phyloP scores from a whole-genome alignment of 2,797 vertebrate genomes.

The Mormyrops boulengeri region DNA sequence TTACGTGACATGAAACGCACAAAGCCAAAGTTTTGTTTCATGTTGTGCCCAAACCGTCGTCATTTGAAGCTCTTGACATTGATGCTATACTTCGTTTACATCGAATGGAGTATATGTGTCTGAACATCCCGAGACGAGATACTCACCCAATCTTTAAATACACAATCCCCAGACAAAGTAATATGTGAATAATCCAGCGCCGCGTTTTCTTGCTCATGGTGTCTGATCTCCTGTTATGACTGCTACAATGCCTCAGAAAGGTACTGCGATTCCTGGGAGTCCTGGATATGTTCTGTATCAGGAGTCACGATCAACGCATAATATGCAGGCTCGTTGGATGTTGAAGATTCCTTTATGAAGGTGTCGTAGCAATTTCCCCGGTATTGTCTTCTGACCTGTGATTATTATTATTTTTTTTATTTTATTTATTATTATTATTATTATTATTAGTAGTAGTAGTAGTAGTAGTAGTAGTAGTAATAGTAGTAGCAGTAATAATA shows the following conservation, averaged over 20 bases:
- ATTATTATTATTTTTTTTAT: not conserved
- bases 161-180: constrained; percentile 90
- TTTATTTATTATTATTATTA: not conserved
- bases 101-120: not conserved
- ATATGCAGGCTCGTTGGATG: not conserved
- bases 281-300: constrained; percentile 38
- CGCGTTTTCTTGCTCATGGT: constrained; percentile 92
- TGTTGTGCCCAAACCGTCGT: not conserved
- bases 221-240: constrained; percentile 57
- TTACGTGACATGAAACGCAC: not conserved
- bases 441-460: constrained; percentile 35
- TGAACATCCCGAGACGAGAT: constrained; percentile 20
- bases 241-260: constrained; percentile 35
- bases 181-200: constrained; percentile 91
- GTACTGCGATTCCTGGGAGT: constrained; percentile 42
- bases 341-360: not conserved
- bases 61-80: not conserved
- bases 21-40: not conserved
- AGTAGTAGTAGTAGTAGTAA: constrained; percentile 44
- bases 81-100: not conserved
- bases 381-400: not conserved
- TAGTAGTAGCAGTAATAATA: constrained; percentile 39
- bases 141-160: constrained; percentile 96
- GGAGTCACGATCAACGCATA: not conserved
- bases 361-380: not conserved